Evolutionary conservation across 2,113 vertebrate genomes (phyloP).

Genomic region (Oryzias celebensis): DNA sequence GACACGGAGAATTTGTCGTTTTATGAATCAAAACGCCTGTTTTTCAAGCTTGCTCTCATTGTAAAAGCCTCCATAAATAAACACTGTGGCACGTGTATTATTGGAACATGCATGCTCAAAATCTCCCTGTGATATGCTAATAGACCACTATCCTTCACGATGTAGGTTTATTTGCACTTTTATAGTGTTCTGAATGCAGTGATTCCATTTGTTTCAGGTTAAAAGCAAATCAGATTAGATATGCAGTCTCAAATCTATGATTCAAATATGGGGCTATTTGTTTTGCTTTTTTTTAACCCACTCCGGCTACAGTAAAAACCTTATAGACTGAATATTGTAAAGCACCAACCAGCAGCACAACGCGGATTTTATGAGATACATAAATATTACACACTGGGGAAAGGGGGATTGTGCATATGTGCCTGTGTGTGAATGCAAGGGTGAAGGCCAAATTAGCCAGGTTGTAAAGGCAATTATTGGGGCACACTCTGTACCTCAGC

Average conservation of each 20-base stretch:
- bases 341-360: slow-evolving; percentile 22
- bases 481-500: slow-evolving; percentile 78
- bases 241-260: slow-evolving; percentile 53
- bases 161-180: slow-evolving; percentile 61
- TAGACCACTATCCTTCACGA: slow-evolving; percentile 61
- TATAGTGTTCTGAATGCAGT: slow-evolving; percentile 43
- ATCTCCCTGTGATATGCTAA: slow-evolving; percentile 69
- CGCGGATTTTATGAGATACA: slow-evolving; percentile 55
- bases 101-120: slow-evolving; percentile 61
- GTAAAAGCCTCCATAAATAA: slow-evolving; percentile 57
- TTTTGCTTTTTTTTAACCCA: slow-evolving; percentile 50
- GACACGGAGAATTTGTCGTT: slow-evolving; percentile 54
- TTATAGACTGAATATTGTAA: slow-evolving; percentile 49
- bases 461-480: slow-evolving; percentile 78
- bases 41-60: slow-evolving; percentile 54
- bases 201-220: slow-evolving; percentile 59
- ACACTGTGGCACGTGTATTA: slow-evolving; percentile 47
- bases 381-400: slow-evolving; percentile 55
- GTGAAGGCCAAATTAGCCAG: slow-evolving; percentile 76
- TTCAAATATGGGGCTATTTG: slow-evolving; percentile 46
- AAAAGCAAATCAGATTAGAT: slow-evolving; percentile 59
- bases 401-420: slow-evolving; percentile 22
- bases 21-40: slow-evolving; percentile 56
- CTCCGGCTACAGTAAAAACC: slow-evolving; percentile 37
- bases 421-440: slow-evolving; percentile 27